phyloP scores from a whole-genome alignment of 2,888 invertebrate genomes.

The Agrochola litura region DNA sequence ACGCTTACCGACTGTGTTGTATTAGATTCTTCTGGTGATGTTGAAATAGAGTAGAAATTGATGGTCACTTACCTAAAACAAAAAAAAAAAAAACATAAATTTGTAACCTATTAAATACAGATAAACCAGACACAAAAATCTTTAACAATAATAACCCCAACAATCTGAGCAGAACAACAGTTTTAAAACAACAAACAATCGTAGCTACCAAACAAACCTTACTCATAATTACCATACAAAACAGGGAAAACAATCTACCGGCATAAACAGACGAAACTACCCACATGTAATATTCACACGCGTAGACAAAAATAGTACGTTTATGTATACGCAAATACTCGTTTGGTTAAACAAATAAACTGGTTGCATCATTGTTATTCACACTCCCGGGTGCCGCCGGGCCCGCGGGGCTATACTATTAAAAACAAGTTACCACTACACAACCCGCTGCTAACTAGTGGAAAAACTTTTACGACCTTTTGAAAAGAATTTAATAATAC shows the following conservation, averaged over 20 bases:
- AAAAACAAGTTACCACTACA: conserved; percentile 50
- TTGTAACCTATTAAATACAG: neutral
- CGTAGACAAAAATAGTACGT: conserved; percentile 57
- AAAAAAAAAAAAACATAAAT: conserved; percentile 10
- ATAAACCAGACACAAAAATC: neutral
- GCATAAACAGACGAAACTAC: conserved; percentile 53
- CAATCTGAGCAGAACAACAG: conserved; percentile 7
- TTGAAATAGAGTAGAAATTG: neutral
- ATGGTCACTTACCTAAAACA: conserved; percentile 60
- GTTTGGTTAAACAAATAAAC: conserved; percentile 60
- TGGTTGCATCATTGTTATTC: conserved; percentile 64
- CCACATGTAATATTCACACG: conserved; percentile 58
- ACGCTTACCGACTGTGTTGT: conserved; percentile 21
- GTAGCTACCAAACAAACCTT: conserved; percentile 41
- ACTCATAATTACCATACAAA: conserved; percentile 60
- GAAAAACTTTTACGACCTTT: conserved; percentile 36
- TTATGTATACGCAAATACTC: conserved; percentile 46
- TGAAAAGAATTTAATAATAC: conserved; percentile 32
- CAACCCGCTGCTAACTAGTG: conserved; percentile 6
- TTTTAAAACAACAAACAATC: conserved; percentile 48
- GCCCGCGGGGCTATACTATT: conserved; percentile 20
- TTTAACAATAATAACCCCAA: conserved; percentile 7
- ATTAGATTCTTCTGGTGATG: neutral
- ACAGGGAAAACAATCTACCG: conserved; percentile 48
- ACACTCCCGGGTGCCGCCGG: conserved; percentile 22